Conservation (phyloP, 2,888 invertebrate species). For the Tipula vernalis region DNA sequence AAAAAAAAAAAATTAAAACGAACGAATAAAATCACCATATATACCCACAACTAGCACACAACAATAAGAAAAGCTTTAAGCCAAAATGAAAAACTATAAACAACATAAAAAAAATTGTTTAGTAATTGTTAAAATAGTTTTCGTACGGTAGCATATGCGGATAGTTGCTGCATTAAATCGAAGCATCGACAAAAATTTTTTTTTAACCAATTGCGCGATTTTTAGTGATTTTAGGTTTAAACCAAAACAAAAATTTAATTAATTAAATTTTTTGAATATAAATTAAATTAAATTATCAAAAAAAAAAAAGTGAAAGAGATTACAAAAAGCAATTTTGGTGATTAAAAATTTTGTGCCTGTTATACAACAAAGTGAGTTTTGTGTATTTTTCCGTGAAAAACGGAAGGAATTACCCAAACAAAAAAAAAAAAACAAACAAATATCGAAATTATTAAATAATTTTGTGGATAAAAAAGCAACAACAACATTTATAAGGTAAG, state of each 20-base stretch:
- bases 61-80: background rate
- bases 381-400: background rate
- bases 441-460: background rate
- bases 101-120: background rate
- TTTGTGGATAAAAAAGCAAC: background rate
- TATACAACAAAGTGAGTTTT: background rate
- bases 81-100: conserved; percentile 4
- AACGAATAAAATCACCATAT: background rate
- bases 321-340: background rate
- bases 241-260: background rate
- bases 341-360: background rate
- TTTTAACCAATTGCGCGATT: background rate
- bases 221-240: background rate
- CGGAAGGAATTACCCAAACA: background rate
- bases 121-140: background rate
- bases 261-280: background rate
- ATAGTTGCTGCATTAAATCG: background rate
- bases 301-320: background rate
- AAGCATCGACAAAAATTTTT: background rate
- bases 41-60: background rate
- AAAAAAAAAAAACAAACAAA: background rate
- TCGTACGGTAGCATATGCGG: background rate
- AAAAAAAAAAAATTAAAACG: background rate
- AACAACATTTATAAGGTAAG: background rate
- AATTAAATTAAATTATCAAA: background rate